Conservation (phyloP, 2,113 vertebrate species). For the Anseranas semipalmata region DNA sequence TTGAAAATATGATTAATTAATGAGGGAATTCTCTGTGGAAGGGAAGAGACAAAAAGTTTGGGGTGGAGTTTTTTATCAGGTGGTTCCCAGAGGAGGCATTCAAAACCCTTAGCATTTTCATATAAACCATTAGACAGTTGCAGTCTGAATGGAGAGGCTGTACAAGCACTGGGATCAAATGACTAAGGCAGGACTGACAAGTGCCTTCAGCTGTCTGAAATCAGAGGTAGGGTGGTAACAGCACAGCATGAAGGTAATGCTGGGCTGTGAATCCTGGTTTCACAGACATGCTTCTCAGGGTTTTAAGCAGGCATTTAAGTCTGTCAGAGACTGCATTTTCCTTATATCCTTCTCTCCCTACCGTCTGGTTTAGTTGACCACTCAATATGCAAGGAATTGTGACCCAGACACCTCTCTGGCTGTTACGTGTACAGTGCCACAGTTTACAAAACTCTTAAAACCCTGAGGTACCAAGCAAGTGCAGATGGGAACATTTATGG, state of each 20-base stretch:
- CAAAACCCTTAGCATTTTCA: not conserved
- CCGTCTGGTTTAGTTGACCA: not conserved
- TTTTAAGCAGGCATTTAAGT: not conserved
- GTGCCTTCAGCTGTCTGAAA: not conserved
- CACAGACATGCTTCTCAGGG: not conserved
- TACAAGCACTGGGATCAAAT: not conserved
- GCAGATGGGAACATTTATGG: not conserved
- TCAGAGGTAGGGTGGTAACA: rapidly evolving
- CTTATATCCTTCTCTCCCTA: not conserved
- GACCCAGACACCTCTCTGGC: not conserved
- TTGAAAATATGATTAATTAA: not conserved
- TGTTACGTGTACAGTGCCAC: not conserved
- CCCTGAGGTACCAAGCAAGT: not conserved
- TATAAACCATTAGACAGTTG: not conserved
- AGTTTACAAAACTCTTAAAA: not conserved
- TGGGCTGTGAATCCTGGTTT: not conserved
- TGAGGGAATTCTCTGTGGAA: not conserved
- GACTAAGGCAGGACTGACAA: not conserved
- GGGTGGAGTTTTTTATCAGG: not conserved
- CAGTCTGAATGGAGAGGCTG: not conserved
- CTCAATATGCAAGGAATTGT: not conserved
- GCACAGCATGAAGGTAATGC: not conserved
- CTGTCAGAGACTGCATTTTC: not conserved
- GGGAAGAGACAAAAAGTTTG: not conserved
- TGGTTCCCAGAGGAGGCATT: not conserved